Base-by-base conservation (phyloP, 2,888 invertebrate genomes). In the Coelogynopora nodosa region DNA sequence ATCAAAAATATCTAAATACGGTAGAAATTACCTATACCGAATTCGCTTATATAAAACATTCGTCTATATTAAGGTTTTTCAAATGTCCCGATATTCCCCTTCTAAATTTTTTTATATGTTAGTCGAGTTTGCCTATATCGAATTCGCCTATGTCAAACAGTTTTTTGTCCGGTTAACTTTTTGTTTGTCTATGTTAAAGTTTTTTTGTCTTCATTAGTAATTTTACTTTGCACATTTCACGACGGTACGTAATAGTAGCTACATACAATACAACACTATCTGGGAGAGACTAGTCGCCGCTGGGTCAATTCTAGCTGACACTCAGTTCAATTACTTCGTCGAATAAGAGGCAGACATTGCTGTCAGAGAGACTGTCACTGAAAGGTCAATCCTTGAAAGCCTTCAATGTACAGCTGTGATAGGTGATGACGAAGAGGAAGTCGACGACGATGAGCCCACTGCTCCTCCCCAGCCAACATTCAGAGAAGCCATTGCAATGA, bases 351-450 rank as follows among this genome's bases (percentile, higher is more conserved):
- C 18, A 49, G 49, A 49, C 49, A 49, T 49, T 18, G 18, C 18
- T 49, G 49, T 49, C 49, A 49, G 49, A 18, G 49, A 49, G 49
- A 49, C 49, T 49, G 18, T 49, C 18, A 49, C 49, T 49, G 49
- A 49, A 49, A 49, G 49, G 49, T 49, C 49, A 18, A 49, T 49
- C 23, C 74, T 74, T 74, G 23, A 74, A 74, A 74, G 74, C 74
- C 18, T 74, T 74, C 74, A 74, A 74, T 26, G 18, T n/a, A 26
- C 74, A n/a, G 74, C 23, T n/a, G 74, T 74, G 23, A 74, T 26
- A 74, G 27, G 5, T 74, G 74, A 74, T 74, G 74, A 74, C 23
- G 74, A 74, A 74, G 18, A 74, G 74, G 74, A n/a, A n/a, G n/a
- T n/a, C n/a, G n/a, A n/a, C n/a, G n/a, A n/a, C n/a, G n/a, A n/a